Evolutionary conservation across 2,888 invertebrate species (phyloP), one percentile per base, ranked within the genome.

Genomic region (Apodemia mormo): DNA sequence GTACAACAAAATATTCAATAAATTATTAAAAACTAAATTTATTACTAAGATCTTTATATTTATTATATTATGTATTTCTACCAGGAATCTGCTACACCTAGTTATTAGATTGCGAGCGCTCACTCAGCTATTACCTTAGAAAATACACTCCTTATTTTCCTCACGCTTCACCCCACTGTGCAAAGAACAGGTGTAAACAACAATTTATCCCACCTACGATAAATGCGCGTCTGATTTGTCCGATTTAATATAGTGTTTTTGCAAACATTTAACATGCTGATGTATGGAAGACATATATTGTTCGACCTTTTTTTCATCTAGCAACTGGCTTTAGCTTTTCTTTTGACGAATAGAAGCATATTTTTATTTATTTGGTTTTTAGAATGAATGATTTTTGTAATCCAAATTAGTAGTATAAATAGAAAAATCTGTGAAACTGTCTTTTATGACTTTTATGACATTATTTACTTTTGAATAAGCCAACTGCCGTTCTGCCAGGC

Each of bases 241-340:
- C 68, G 69, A 71, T 72, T 69, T 72, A 72, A 72, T 71, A 71
- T 68, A 73, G 64, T 52, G 67, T 67, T 70, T 72, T 73, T 73
- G 69, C 64, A 64, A 37, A 64, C 64, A 64, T 64, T 64, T 64
- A 64, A 64, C 64, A 64, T 64, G 14, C 64, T 64, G 64, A 64
- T 64, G 64, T 64, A 64, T 64, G 64, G 64, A n/a, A 64, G 10
- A 37, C 64, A 37, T 64, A 37, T 64, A 33, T 64, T 33, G 64
- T 37, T n/a, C 33, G 8, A 37, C 64, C 64, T 14, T 45, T 52
- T 22, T 52, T 52, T 52, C n/a, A 52, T 52, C n/a, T 54, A 54
- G 52, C n/a, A 8, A n/a, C 8, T 2, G 52, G 22, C 52, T 54
- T n/a, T 8, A 22, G 52, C n/a, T 54, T 54, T 54, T 54, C n/a